Evolutionary conservation across 2,113 vertebrate genomes (phyloP).

Genomic region (human): GRCh38 chr13:97972501-97973000

Average conservation of each 20-base stretch:
- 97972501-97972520: not conserved
- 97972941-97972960: not conserved
- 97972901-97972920: not conserved
- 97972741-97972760: not conserved
- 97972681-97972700: not conserved
- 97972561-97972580: not conserved
- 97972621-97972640: not conserved
- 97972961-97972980: conserved; percentile 4
- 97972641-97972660: not conserved
- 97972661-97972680: not conserved
- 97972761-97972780: not conserved
- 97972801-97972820: not conserved
- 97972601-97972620: not conserved
- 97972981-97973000: not conserved
- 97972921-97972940: not conserved
- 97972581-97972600: not conserved
- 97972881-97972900: not conserved
- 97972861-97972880: not conserved
- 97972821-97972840: not conserved
- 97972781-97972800: not conserved
- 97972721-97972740: not conserved
- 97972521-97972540: not conserved
- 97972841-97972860: conserved; percentile 32
- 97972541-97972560: not conserved
- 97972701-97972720: not conserved